phyloP scores from a whole-genome alignment of 1,140 invertebrate genomes.

The Bathynomus jamesi region DNA sequence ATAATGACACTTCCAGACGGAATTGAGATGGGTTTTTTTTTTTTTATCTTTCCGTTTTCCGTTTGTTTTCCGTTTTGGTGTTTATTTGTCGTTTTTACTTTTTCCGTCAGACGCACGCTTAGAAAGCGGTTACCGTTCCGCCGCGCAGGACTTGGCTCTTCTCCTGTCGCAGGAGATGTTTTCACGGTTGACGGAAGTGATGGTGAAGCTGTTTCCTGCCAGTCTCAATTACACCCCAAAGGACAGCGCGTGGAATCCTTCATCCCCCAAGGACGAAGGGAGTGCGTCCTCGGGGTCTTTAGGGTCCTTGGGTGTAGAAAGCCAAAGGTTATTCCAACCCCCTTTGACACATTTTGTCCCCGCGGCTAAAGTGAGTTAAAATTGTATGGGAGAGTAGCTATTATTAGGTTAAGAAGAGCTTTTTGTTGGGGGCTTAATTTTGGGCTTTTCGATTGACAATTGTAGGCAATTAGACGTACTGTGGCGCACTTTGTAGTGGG shows the following conservation, averaged over 20 bases:
- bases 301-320: neutral
- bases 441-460: no score
- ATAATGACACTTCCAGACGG: no score
- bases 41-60: no score
- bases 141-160: constrained; percentile 75
- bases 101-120: constrained; percentile 18
- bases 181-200: constrained; percentile 54
- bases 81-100: constrained; percentile 6
- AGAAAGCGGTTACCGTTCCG: constrained; percentile 58
- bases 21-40: no score
- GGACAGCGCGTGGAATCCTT: neutral
- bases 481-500: no score
- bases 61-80: no score
- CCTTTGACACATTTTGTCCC: constrained; percentile 39
- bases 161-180: constrained; percentile 84
- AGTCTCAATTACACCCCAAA: constrained; percentile 12
- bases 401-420: no score
- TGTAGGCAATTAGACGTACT: no score
- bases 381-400: no score
- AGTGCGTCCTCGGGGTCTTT: constrained; percentile 54
- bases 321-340: constrained; percentile 11
- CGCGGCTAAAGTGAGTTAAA: constrained; percentile 25
- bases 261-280: constrained; percentile 52
- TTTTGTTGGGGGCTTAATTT: no score
- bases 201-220: constrained; percentile 19